Evolutionary conservation across 1,140 invertebrate species (phyloP), one percentile per base, ranked within the genome.

Genomic region (Drosophila gunungcola): DNA sequence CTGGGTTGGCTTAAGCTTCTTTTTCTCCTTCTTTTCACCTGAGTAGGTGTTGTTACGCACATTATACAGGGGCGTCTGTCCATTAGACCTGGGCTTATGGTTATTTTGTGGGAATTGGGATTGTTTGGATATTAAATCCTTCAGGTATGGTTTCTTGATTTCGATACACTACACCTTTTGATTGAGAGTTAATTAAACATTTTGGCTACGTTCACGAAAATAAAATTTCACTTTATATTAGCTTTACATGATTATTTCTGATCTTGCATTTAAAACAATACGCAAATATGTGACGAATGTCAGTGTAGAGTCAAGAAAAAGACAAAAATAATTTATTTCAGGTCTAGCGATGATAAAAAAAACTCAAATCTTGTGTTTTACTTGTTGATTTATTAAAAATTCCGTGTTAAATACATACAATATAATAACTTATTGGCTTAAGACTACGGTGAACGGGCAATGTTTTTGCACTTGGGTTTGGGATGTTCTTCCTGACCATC

Each of bases 11-110:
- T 16, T 32, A 25, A 7, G 9, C 70, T 53, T 21, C 16, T 21
- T 1, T 1, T 21, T 21, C 63, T 21, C 38, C 72, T 69, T 63
- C 67, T 41, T 13, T 45, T 36, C 46, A 3, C 58, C 21, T 55
- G 80, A 89, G 67, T 88, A 88, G 83, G 83, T 88, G 83, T 88
- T 80, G 83, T 88, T 88, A 88, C 84, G 75, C 84, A 80, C 76
- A 88, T 88, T 86, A 86, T 69, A 27, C 13, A 39, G 63, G 63
- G 48, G 43, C 74, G 13, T 21, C 42, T 49, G 76, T 43, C 52
- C 74, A 82, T 81, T 82, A 77, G 52, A 54, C 27, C 41, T 27
- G 46, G 58, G 63, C 64, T 84, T 84, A 84, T 63, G 41, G 41
- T 46, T 76, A 80, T 84, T 84, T 84, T 84, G 80, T 84, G 77